Conservation (phyloP, 2,113 vertebrate genomes). For the Zapornia atra region DNA sequence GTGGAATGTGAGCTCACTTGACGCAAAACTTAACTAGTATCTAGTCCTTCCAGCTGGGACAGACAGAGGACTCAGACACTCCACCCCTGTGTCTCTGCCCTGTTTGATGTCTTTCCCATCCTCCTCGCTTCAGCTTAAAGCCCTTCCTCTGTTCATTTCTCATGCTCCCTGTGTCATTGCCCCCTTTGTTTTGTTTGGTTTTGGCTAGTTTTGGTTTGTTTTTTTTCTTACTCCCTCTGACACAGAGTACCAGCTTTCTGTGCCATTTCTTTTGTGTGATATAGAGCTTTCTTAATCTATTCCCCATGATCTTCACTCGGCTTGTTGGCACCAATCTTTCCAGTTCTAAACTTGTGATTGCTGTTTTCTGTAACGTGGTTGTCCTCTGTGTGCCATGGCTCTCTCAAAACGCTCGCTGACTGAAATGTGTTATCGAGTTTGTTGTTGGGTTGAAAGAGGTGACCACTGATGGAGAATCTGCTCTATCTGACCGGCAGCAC, state of each 20-base stretch:
- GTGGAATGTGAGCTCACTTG: slow-evolving; percentile 1
- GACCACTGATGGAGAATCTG: neutral
- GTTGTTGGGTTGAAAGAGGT: neutral
- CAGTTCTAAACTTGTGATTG: neutral
- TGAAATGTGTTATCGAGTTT: neutral
- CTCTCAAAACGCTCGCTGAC: neutral
- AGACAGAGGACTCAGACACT: slow-evolving; percentile 4
- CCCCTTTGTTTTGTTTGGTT: neutral
- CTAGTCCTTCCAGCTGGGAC: slow-evolving; percentile 54
- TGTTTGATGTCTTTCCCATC: slow-evolving; percentile 33
- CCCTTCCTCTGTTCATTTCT: neutral
- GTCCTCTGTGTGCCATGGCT: neutral
- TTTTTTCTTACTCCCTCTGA: neutral
- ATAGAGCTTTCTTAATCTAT: neutral
- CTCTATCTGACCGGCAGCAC: neutral
- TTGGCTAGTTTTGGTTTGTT: neutral
- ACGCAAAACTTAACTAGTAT: slow-evolving; percentile 6
- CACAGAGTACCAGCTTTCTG: neutral
- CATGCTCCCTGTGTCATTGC: neutral
- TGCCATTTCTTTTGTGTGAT: neutral
- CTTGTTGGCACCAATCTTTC: neutral
- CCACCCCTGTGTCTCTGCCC: slow-evolving; percentile 13
- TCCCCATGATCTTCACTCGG: neutral
- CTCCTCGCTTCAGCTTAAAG: neutral
- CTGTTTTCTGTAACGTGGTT: neutral